These are phyloP conservation scores for Australoheros facetus DNA, from an alignment of 2,797 vertebrate genomes.

Conservation along the genomic window DNA sequence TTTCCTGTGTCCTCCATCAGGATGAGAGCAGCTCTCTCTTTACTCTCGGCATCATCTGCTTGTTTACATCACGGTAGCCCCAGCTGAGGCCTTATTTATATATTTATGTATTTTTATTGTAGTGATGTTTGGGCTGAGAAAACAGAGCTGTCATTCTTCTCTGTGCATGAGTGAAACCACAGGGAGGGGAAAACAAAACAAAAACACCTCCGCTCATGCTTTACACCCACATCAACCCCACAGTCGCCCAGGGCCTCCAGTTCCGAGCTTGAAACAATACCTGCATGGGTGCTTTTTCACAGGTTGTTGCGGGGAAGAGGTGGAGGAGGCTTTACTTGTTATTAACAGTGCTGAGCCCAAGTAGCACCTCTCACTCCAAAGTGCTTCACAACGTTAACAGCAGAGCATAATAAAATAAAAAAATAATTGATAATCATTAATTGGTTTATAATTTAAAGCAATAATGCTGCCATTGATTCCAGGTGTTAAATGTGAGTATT, in stretches of 20 bases:
- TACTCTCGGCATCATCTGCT: background rate
- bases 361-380: background rate
- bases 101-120: no score
- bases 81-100: background rate
- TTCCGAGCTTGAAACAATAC: background rate
- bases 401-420: no score
- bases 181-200: background rate
- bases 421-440: background rate
- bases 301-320: background rate
- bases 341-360: background rate
- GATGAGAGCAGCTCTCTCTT: background rate
- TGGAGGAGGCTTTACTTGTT: background rate
- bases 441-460: background rate
- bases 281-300: background rate
- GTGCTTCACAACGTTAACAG: no score
- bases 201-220: background rate
- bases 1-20: slow-evolving; percentile 24
- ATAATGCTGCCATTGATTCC: background rate
- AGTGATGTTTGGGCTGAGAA: background rate
- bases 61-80: background rate
- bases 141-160: background rate
- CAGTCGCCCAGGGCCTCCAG: background rate
- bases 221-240: background rate
- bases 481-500: background rate
- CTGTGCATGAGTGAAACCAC: background rate